Conservation (phyloP, 2,888 invertebrate species). For the Scrobipalpa atriplicella region DNA sequence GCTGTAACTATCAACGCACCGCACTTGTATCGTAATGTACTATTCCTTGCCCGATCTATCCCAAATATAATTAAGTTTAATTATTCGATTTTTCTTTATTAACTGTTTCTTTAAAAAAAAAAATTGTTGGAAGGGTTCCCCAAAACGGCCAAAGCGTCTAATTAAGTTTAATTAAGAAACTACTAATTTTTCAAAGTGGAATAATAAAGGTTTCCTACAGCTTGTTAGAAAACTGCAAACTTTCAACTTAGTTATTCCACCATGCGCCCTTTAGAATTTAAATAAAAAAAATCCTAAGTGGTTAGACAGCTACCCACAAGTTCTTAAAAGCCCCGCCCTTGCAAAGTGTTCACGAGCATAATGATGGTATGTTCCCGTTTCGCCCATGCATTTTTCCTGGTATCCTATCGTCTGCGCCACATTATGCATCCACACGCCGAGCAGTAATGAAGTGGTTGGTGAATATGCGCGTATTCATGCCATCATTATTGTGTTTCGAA, state of each 20-base stretch:
- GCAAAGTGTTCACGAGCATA: neutral
- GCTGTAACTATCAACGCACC: too few relatives aligned
- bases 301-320: neutral
- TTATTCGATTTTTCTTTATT: too few relatives aligned
- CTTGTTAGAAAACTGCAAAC: too few relatives aligned
- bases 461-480: slow-evolving; percentile 22
- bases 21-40: too few relatives aligned
- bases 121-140: too few relatives aligned
- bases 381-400: slow-evolving; percentile 13
- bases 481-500: slow-evolving; percentile 19
- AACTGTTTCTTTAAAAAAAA: too few relatives aligned
- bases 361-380: slow-evolving; percentile 16
- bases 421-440: slow-evolving; percentile 19
- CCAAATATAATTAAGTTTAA: too few relatives aligned
- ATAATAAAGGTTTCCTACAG: neutral
- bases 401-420: neutral
- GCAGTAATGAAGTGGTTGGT: slow-evolving; percentile 18
- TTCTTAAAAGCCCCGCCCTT: slow-evolving; percentile 6
- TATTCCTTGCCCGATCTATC: too few relatives aligned
- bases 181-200: too few relatives aligned
- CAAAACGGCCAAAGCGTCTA: too few relatives aligned
- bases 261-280: neutral
- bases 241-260: too few relatives aligned
- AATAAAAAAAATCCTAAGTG: neutral
- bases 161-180: too few relatives aligned